A percentile compares a stretch with the other conserved stretches of the same genome.
These are phyloP conservation scores for Pholis gunnellus DNA, from an alignment of 2,113 vertebrate genomes.

Conservation along the genomic window DNA sequence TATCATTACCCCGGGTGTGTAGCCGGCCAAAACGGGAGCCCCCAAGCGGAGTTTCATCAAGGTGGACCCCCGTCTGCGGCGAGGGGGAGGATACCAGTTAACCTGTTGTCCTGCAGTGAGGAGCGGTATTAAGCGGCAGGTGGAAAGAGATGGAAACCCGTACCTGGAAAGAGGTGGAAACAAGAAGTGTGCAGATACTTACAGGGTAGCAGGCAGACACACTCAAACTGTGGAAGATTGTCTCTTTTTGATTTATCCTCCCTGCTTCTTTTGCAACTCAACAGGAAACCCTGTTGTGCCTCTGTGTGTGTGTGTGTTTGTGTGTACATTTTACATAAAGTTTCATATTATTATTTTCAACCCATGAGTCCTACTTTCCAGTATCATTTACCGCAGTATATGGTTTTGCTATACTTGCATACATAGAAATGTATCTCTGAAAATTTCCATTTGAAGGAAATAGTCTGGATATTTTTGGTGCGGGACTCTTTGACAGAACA, in stretches of 20 bases:
- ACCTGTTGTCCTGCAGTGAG: slow-evolving; percentile 87
- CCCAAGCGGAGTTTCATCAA: slow-evolving; percentile 88
- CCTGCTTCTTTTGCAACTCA: slow-evolving; percentile 47
- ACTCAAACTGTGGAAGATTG: slow-evolving; percentile 59
- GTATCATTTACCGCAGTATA: slow-evolving; percentile 20
- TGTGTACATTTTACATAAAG: slow-evolving; percentile 47
- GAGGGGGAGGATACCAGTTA: slow-evolving; percentile 79
- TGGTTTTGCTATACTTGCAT: slow-evolving; percentile 26
- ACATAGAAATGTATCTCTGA: slow-evolving; percentile 28
- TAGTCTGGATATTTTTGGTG: slow-evolving; percentile 72
- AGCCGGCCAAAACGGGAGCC: slow-evolving; percentile 64
- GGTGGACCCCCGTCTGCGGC: slow-evolving; percentile 79
- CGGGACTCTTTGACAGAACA: slow-evolving; percentile 62
- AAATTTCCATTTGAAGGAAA: slow-evolving; percentile 62
- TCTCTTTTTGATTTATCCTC: slow-evolving; percentile 52
- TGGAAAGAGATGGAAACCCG: slow-evolving; percentile 70
- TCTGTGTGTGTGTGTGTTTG: slow-evolving; percentile 46
- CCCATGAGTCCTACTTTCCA: slow-evolving; percentile 5
- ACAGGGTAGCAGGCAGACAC: slow-evolving; percentile 40
- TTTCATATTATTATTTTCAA: slow-evolving; percentile 24
- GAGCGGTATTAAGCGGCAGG: slow-evolving; percentile 79
- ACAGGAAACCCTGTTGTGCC: slow-evolving; percentile 18
- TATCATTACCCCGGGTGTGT: slow-evolving; percentile 86
- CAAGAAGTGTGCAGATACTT: slow-evolving; percentile 52
- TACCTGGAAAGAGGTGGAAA: slow-evolving; percentile 69